Base-by-base conservation (phyloP, 2,888 invertebrate species). In the Spodoptera picta region DNA sequence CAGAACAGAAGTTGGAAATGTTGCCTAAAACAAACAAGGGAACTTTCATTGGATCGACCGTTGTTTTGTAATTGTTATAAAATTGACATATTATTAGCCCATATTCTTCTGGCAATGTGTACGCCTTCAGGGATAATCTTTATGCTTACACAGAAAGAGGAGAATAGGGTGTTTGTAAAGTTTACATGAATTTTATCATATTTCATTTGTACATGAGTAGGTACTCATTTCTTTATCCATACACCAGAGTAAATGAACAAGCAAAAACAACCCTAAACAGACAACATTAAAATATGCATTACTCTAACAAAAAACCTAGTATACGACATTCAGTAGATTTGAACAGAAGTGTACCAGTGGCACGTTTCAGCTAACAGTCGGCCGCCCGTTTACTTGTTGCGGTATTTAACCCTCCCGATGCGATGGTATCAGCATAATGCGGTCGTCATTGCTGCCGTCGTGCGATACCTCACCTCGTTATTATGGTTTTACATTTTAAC, bases 391-490 rank as follows among this genome's bases (percentile, higher is more conserved):
- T 88, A 93, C 93, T 93, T 93, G 93, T 93, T 93, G 93, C 93
- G 90, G 91, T 88, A 88, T 93, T 92, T 88, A 90, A 88, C 88
- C 87, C 83, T 76, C 85, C 85, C 85, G 89, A 90, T 89, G 87
- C 83, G 90, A 91, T 90, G 87, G 81, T 89, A 93, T 93, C 92
- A 90, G 87, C 92, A 92, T 92, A 93, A 91, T 92, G 92, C 89
- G 91, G 89, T 87, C 90, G 86, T 89, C 88, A 86, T 81, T 82
- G 87, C 86, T 82, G 86, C 81, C 85, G 86, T 81, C 83, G 82
- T 83, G 83, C 86, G 83, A 86, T 87, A 87, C 89, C 84, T 86
- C 86, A 83, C 87, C 84, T 88, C 88, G 86, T 90, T 90, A 90
- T 89, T 90, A 87, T 86, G 86, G 86, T 90, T 91, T 91, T 90